A percentile compares a stretch with the other conserved stretches of the same genome.
Evolutionary conservation across 2,797 vertebrate genomes (phyloP).

Genomic region (Sardinella longiceps): DNA sequence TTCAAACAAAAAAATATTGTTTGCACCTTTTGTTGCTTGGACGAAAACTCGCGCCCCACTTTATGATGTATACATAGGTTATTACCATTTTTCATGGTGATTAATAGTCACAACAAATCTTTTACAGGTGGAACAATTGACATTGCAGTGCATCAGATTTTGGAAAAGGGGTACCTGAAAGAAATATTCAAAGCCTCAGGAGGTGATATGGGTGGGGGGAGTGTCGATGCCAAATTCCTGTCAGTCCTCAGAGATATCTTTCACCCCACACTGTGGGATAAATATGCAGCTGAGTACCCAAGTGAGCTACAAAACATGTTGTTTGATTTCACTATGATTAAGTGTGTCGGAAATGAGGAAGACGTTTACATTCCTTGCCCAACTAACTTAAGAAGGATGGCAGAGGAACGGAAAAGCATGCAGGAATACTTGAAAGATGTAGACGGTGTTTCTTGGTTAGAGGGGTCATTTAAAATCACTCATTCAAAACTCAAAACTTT

Average conservation of each 20-base stretch:
- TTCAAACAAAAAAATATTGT: too few species aligned
- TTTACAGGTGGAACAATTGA: constrained; percentile 56
- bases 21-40: too few species aligned
- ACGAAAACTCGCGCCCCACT: too few species aligned
- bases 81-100: too few species aligned
- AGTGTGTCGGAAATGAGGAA: constrained; percentile 40
- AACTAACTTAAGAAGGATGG: constrained; percentile 43
- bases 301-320: constrained; percentile 47
- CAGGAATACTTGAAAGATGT: constrained; percentile 29
- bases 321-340: too few species aligned
- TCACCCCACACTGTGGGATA: constrained; percentile 31
- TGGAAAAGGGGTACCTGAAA: constrained; percentile 48
- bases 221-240: constrained; percentile 54
- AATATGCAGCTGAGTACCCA: constrained; percentile 45
- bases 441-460: constrained; percentile 43
- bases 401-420: constrained; percentile 37
- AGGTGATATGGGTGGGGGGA: constrained; percentile 58
- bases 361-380: constrained; percentile 48
- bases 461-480: constrained; percentile 52
- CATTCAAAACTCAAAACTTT: constrained; percentile 50
- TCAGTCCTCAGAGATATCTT: constrained; percentile 55
- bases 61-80: too few species aligned
- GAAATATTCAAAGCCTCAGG: constrained; percentile 58
- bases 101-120: too few species aligned
- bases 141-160: constrained; percentile 58